phyloP scores from a whole-genome alignment of 2,113 vertebrate species.

The Bubo blakistoni region DNA sequence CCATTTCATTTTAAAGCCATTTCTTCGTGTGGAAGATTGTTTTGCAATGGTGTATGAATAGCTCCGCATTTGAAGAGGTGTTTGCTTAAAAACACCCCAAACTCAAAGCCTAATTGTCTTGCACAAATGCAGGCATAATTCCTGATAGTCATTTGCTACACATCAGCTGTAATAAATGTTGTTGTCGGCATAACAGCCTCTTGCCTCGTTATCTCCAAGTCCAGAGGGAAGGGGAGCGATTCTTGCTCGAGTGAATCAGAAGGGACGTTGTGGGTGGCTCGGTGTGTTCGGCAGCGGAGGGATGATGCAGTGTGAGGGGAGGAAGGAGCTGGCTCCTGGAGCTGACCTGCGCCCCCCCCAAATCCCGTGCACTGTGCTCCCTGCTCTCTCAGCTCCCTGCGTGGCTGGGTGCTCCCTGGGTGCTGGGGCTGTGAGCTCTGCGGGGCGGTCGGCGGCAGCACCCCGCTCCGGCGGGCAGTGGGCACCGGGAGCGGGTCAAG shows the following conservation, averaged over 20 bases:
- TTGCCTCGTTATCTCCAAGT: background rate
- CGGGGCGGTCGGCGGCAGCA: background rate
- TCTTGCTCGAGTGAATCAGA: background rate
- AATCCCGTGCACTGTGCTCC: background rate
- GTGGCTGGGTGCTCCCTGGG: background rate
- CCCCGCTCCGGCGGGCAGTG: accelerated
- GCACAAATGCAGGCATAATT: background rate
- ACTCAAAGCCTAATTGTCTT: background rate
- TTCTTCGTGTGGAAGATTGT: background rate
- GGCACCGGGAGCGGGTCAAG: background rate
- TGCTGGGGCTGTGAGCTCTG: background rate
- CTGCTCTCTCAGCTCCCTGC: no score
- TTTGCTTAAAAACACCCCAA: background rate
- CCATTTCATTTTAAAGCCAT: constrained; percentile 10
- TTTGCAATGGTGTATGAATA: background rate
- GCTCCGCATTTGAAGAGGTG: background rate
- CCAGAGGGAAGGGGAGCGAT: background rate
- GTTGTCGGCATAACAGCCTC: background rate
- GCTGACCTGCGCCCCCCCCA: background rate
- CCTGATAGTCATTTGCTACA: background rate
- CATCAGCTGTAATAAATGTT: background rate
- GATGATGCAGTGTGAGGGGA: background rate
- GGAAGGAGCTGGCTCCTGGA: background rate
- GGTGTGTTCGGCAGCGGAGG: background rate
- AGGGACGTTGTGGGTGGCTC: background rate